Conservation (phyloP, 2,888 invertebrate genomes). For the Polyommatus icarus region DNA sequence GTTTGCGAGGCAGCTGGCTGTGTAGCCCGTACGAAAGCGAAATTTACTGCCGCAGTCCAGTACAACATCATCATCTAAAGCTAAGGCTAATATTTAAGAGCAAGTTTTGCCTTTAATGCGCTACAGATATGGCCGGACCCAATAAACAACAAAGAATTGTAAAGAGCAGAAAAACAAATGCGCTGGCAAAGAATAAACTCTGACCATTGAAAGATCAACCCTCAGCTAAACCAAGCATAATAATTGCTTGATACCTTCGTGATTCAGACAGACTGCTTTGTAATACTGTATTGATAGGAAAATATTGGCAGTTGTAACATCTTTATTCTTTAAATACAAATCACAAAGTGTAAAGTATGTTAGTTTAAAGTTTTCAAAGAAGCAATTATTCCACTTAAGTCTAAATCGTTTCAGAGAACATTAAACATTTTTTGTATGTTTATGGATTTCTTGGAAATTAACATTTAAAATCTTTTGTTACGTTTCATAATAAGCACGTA, state of each 20-base stretch:
- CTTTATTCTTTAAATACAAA: neutral
- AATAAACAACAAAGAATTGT: too few relatives aligned
- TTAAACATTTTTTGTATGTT: slow-evolving; percentile 12
- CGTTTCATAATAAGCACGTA: slow-evolving; percentile 36
- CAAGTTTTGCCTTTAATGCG: too few relatives aligned
- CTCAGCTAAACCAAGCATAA: too few relatives aligned
- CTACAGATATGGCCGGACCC: too few relatives aligned
- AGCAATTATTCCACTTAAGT: neutral
- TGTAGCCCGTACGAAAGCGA: slow-evolving; percentile 30
- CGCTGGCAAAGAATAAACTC: too few relatives aligned
- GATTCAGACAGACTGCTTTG: neutral
- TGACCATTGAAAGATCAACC: too few relatives aligned
- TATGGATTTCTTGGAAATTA: slow-evolving; percentile 18
- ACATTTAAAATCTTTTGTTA: slow-evolving; percentile 15
- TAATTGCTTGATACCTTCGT: too few relatives aligned
- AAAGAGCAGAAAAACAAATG: too few relatives aligned
- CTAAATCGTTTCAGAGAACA: slow-evolving; percentile 21
- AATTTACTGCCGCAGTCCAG: slow-evolving; percentile 26
- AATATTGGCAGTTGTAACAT: neutral
- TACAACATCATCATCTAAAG: neutral
- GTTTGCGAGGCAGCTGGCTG: slow-evolving; percentile 29
- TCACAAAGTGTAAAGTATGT: neutral
- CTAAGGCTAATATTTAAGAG: too few relatives aligned
- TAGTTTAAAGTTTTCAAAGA: neutral
- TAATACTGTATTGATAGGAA: neutral